Base-by-base conservation (phyloP, 2,797 vertebrate species). In the Pagetopsis macropterus region DNA sequence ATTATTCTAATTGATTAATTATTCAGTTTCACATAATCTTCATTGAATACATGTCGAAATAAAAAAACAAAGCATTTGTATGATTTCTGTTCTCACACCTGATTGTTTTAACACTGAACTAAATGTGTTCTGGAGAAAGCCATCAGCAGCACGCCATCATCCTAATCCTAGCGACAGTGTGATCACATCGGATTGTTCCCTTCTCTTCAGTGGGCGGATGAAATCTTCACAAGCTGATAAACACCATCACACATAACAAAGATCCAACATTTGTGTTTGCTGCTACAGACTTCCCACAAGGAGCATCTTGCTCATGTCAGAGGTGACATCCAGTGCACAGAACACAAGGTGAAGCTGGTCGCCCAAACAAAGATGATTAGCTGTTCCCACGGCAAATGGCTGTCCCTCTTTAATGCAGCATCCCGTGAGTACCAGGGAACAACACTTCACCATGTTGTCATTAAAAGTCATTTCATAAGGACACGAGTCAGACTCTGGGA, bases 401-500 rank as follows among this genome's bases (percentile, higher is more conserved):
- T 23, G 64, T 72, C 45, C 37, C 72, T 74, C 23, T 64, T 76
- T 64, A 81, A 78, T 81, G 56, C 41, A 70, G 60, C 75, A 64
- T 43, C 21, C 65, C 16, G 48, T 12, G 23, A 82, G 75, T 54
- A 72, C 57, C 61, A 15, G 27, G 12, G 63, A 86, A 84, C 65
- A 76, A 74, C 71, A 80, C 87, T 88, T 90, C 75, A 65, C 37
- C 62, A 75, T 12, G 33, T 49, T 59, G 54, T 79, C 74, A 73
- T 88, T 77, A 87, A 80, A 83, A 78, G 41, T 48, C 55, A 72
- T 87, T 84, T 87, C 70, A 83, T 75, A 52, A 59, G 68, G 64
- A 62, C 6, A 16, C 64, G 61, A 70, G 75, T 69, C 59, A 81
- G 57, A 72, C 52, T 55, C n/a, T 13, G 44, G 66, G 80, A 76